Base-by-base conservation (phyloP, 2,888 invertebrate species). In the Lottia gigantea region DNA sequence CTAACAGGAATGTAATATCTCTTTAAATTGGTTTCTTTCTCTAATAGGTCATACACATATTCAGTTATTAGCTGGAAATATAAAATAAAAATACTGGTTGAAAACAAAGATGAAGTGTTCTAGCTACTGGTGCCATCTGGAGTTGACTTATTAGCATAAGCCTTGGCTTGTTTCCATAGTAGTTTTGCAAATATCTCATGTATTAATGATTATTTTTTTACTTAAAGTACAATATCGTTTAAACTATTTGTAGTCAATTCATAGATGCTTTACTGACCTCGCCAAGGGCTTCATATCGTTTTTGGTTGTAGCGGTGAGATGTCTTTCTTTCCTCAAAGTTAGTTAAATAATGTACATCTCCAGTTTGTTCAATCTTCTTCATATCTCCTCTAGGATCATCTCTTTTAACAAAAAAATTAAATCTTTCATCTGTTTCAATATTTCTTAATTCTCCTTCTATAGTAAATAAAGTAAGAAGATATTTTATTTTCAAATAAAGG, bases 211-310 rank as follows among this genome's bases (percentile, higher is more conserved):
- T n/a, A n/a, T n/a, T n/a, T n/a, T n/a, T n/a, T n/a, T n/a, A n/a
- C n/a, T n/a, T n/a, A n/a, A n/a, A n/a, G n/a, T n/a, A n/a, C n/a
- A n/a, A n/a, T n/a, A n/a, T n/a, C n/a, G n/a, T n/a, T n/a, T n/a
- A n/a, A n/a, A n/a, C n/a, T n/a, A n/a, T n/a, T n/a, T n/a, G n/a
- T n/a, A n/a, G n/a, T n/a, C n/a, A n/a, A n/a, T n/a, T n/a, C n/a
- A n/a, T n/a, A n/a, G n/a, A n/a, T n/a, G n/a, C n/a, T n/a, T 31
- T 55, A 68, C 75, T 76, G 72, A 91, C 93, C 83, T 92, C 91
- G 11, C 94, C 94, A 3, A 94, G 85, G 40, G 92, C 91, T 83
- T 94, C 94, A 83, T 94, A 94, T 77, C 92, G 91, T 64, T 90
- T 90, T 83, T 94, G 94, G 83, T 94, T 94, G 76, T 92, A 92